Evolutionary conservation across 2,888 invertebrate genomes (phyloP).

Genomic region (Drosophila greeni): DNA sequence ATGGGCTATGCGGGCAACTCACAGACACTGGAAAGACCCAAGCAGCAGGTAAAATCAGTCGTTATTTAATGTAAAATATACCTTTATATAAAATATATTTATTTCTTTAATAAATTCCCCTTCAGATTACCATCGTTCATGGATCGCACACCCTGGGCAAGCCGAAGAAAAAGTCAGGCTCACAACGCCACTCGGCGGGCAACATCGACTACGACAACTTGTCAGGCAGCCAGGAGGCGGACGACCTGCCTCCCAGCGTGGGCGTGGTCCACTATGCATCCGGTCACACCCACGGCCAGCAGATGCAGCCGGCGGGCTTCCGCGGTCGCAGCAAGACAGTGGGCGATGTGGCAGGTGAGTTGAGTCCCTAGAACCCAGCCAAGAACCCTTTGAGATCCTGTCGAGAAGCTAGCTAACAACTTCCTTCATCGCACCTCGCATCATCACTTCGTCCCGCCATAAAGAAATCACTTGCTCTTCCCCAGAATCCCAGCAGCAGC

Average conservation of each 20-base stretch:
- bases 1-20: slow-evolving; percentile 79
- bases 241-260: slow-evolving; percentile 80
- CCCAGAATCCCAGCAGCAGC: slow-evolving; percentile 71
- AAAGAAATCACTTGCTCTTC: slow-evolving; percentile 73
- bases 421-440: slow-evolving; percentile 14
- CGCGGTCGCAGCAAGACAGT: slow-evolving; percentile 94
- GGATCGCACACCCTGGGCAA: slow-evolving; percentile 91
- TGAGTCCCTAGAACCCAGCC: background rate
- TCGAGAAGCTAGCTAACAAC: slow-evolving; percentile 25
- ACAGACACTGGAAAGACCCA: slow-evolving; percentile 83
- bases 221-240: slow-evolving; percentile 87
- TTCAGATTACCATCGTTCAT: slow-evolving; percentile 83
- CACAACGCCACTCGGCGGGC: slow-evolving; percentile 89
- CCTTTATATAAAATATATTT: background rate
- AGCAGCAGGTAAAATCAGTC: slow-evolving; percentile 80
- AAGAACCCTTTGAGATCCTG: background rate
- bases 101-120: background rate
- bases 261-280: slow-evolving; percentile 59
- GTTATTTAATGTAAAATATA: background rate
- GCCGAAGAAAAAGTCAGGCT: slow-evolving; percentile 86
- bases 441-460: slow-evolving; percentile 40
- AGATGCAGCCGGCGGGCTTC: slow-evolving; percentile 80
- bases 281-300: slow-evolving; percentile 75
- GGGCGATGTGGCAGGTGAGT: slow-evolving; percentile 88
- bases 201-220: slow-evolving; percentile 91